Evolutionary conservation across 2,888 invertebrate genomes (phyloP), one percentile per base, ranked within the genome.

Genomic region (Byasa hedistus): DNA sequence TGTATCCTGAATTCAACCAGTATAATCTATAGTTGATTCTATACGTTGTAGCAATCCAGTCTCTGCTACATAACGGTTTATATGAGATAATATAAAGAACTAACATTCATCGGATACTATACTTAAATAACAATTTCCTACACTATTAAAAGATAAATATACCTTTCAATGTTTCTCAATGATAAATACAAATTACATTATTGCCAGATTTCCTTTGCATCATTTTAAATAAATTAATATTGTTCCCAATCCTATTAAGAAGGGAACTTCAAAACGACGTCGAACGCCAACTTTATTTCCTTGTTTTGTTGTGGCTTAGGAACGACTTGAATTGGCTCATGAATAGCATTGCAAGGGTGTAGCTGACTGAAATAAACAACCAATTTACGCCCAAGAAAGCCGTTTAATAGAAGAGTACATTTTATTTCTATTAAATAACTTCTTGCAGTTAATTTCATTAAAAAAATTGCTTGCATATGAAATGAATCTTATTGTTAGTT

Each of bases 271-370:
- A 65, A 64, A 75, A 72, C 72, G 57, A 58, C 58, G 68, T 44
- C 70, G 74, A 76, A 79, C 73, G 72, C 66, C 72, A 71, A 79
- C 83, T 85, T 86, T 85, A 85, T 85, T 83, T 84, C 82, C 80
- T 82, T 84, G 83, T 85, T 84, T 81, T 80, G 78, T 75, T 74
- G 75, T 74, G 75, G 76, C 77, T 85, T 85, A 83, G 80, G 75
- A 79, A 79, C 74, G 76, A 75, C 81, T 85, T 79, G 84, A 86
- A 89, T 86, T 86, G 83, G 77, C 78, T 85, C 76, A 76, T 77
- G 81, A 85, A 86, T 79, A 77, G 70, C 70, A 75, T 73, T 77
- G 76, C 82, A 77, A 76, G 77, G 32, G 80, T 81, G 80, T 83
- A 79, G 73, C 77, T 75, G 74, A 69, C 68, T 73, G 81, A 83